Base-by-base conservation (phyloP, 2,888 invertebrate genomes). In the Drosophila macrospina region DNA sequence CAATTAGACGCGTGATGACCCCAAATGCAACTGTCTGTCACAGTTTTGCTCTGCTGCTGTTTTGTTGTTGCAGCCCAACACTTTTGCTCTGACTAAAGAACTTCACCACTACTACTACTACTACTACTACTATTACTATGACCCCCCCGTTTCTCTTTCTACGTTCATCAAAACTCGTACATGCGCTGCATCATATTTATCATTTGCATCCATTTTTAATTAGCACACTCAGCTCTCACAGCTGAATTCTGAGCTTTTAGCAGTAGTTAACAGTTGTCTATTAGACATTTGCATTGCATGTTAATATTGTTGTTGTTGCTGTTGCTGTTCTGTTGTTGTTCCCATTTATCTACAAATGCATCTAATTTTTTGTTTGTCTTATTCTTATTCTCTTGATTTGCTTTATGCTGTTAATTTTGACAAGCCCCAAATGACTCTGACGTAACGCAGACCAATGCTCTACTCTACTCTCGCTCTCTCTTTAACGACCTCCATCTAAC, bases 201-300 rank as follows among this genome's bases (percentile, higher is more conserved):
- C 78, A 80, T 88, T 89, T 85, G 85, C 85, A 85, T 88, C 77
- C 81, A 64, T 82, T 47, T 61, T 52, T 54, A 78, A 81, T 81
- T 82, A 87, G 71, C 82, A 81, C 88, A 50, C 62, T 74, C 65
- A 39, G 86, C 86, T 69, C 67, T 68, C 67, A 63, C 74, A 67
- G 74, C 67, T 78, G 74, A 74, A 78, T 71, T 61, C 62, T 51
- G 51, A 72, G 78, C 74, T 78, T 72, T 65, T 75, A 74, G 63
- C 56, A 66, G 67, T 85, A 72, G 45, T 61, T 83, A 83, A 74
- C 83, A 88, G 72, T 69, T 72, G 69, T 57, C 60, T 86, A 84
- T 79, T 74, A 69, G 51, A 57, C 45, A 44, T 69, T 79, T 45
- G 57, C 67, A 63, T 47, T 74, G 83, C 80, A 78, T 81, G 85